Evolutionary conservation across 2,888 invertebrate species (phyloP), one percentile per base, ranked within the genome.

Genomic region (Zaprionus obscuricornis): DNA sequence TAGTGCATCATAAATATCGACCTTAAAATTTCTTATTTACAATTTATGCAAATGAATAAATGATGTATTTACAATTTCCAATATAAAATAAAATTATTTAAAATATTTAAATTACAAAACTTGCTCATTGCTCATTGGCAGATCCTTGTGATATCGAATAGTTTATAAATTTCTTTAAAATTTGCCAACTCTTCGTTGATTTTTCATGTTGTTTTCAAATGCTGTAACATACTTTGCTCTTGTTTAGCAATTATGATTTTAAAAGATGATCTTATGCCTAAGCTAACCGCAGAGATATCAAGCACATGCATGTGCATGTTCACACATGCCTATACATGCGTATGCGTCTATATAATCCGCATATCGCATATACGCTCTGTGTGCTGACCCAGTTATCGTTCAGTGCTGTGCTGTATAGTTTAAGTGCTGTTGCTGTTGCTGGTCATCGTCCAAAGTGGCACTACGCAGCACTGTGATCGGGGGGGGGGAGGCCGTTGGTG

Each of bases 281-380:
- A n/a, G 62, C 73, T 67, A 72, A 69, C 62, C 62, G 62, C 73
- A 50, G 49, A 72, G 66, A 60, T 59, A 69, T 26, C 43, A n/a
- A n/a, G 46, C 34, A 34, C 45, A 37, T 37, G 5, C 10, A 37
- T 22, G 22, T 29, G 10, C 29, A 29, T 29, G 5, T 29, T 8
- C 10, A 29, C 10, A 36, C 8, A 59, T 22, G 49, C 50, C 46
- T 52, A 52, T 11, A 24, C 52, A 45, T 24, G 17, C 26, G 33
- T 39, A 56, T 55, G 36, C 26, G 37, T 45, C 40, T 59, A 68
- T 50, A 52, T 59, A 49, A 51, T 45, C 50, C 22, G 26, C 16
- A n/a, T 31, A 6, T n/a, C n/a, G n/a, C 13, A 8, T 39, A 6
- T 18, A 34, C 16, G 17, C 34, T 51, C 16, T 33, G 40, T 2